Percentiles rank a stretch among this genome's conserved stretches.
These are phyloP conservation scores for Stenolophus ochropezus DNA, from an alignment of 2,888 invertebrate species.

Conservation along the genomic window DNA sequence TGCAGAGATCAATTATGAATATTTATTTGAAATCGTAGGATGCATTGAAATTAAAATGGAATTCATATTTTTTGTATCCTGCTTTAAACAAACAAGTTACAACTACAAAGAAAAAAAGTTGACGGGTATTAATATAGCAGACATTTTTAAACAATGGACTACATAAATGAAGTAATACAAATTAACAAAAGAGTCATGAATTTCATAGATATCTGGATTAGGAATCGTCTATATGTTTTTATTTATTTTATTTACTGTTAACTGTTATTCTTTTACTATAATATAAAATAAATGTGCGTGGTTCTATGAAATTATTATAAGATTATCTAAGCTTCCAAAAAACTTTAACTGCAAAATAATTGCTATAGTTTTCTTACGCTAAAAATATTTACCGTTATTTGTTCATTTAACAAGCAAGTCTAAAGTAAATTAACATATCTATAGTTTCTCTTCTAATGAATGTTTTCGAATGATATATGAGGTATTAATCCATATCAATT, in stretches of 20 bases:
- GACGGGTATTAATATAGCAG: neutral
- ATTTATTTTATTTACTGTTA: too few species aligned
- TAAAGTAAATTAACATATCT: neutral
- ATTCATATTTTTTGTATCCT: neutral
- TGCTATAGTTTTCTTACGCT: neutral
- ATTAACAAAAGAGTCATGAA: too few species aligned
- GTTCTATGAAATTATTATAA: neutral
- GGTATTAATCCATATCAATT: neutral
- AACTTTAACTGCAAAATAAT: neutral
- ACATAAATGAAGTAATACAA: too few species aligned
- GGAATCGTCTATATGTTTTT: too few species aligned
- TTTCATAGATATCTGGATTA: too few species aligned
- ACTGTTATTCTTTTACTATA: too few species aligned
- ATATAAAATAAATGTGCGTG: too few species aligned
- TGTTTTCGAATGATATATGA: neutral
- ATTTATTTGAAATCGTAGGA: neutral
- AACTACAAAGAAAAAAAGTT: neutral
- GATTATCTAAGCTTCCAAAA: neutral
- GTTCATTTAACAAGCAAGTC: neutral
- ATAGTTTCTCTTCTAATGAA: conserved; percentile 6
- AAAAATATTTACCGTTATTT: neutral
- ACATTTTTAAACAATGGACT: neutral
- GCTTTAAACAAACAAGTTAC: neutral
- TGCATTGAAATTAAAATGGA: neutral
- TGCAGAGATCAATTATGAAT: neutral